Conservation (phyloP, 2,113 vertebrate species). For the Eptatretus burgeri region DNA sequence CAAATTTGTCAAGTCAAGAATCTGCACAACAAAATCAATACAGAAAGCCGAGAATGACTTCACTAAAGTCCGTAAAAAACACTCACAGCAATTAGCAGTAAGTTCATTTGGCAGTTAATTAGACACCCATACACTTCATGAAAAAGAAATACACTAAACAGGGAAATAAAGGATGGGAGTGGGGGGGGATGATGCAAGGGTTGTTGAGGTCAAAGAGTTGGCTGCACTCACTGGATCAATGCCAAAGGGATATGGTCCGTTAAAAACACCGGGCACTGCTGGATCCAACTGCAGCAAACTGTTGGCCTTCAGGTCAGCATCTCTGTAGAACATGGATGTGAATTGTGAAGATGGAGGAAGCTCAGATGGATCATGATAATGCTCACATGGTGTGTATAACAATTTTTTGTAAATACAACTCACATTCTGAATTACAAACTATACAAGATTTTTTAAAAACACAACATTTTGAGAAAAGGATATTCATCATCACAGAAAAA, state of each 20-base stretch:
- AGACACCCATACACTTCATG: neutral
- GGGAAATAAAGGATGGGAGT: too few species aligned
- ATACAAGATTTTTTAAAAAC: neutral
- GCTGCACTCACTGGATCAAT: slow-evolving; percentile 48
- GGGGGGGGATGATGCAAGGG: too few species aligned
- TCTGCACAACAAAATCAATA: too few species aligned
- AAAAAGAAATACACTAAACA: slow-evolving; percentile 3
- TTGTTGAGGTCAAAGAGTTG: neutral
- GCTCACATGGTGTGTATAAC: neutral
- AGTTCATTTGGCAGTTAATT: too few species aligned
- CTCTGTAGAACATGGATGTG: slow-evolving; percentile 15
- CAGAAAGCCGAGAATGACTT: too few species aligned
- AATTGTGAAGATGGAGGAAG: too few species aligned
- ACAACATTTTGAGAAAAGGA: neutral
- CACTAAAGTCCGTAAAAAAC: neutral
- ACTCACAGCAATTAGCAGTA: neutral
- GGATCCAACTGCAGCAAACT: slow-evolving; percentile 49
- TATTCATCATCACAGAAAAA: too few species aligned
- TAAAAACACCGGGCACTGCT: slow-evolving; percentile 38
- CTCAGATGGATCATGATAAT: neutral
- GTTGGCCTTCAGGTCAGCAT: slow-evolving; percentile 21
- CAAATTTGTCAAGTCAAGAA: neutral
- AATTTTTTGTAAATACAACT: neutral
- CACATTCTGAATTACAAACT: neutral
- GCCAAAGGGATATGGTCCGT: slow-evolving; percentile 67